phyloP scores from a whole-genome alignment of 37 sponge, comb jelly and placozoan species.

The Crambe crambe region DNA sequence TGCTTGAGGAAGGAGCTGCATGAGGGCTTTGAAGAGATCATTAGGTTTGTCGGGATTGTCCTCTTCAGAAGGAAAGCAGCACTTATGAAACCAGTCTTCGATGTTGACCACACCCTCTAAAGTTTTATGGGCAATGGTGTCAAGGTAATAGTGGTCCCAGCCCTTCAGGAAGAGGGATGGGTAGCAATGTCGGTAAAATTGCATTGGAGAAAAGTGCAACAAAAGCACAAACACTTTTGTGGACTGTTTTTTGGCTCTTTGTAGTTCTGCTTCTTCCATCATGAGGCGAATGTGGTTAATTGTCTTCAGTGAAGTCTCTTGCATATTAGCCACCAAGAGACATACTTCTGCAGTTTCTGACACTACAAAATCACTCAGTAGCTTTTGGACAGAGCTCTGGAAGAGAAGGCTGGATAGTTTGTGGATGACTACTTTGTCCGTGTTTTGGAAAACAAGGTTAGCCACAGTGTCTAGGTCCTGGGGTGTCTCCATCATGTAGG shows the following conservation, averaged over 20 bases:
- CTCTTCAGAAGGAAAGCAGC: conserved; percentile 11
- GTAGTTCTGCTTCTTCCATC: conserved; percentile 80
- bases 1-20: conserved; percentile 28
- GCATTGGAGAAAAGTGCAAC: conserved; percentile 80
- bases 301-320: conserved; percentile 51
- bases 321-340: conserved; percentile 56
- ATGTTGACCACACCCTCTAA: conserved; percentile 34
- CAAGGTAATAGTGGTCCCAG: conserved; percentile 86
- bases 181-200: conserved; percentile 72
- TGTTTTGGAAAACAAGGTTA: conserved; percentile 18
- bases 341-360: conserved; percentile 36
- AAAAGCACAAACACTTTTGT: conserved; percentile 72
- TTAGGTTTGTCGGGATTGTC: not conserved
- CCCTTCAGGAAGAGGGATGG: conserved; percentile 86
- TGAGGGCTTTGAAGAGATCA: conserved; percentile 9
- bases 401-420: conserved; percentile 55
- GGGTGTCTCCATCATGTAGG: not conserved
- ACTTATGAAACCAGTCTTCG: conserved; percentile 52
- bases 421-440: conserved; percentile 29
- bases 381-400: conserved; percentile 40
- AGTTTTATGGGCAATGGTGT: conserved; percentile 34
- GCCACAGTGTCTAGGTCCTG: not conserved
- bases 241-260: not conserved
- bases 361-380: conserved; percentile 35
- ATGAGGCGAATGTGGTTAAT: conserved; percentile 78